Percentiles rank a stretch among this genome's conserved stretches.
Evolutionary conservation across 1,140 invertebrate genomes (phyloP).

Genomic region (Zaprionus vittiger): DNA sequence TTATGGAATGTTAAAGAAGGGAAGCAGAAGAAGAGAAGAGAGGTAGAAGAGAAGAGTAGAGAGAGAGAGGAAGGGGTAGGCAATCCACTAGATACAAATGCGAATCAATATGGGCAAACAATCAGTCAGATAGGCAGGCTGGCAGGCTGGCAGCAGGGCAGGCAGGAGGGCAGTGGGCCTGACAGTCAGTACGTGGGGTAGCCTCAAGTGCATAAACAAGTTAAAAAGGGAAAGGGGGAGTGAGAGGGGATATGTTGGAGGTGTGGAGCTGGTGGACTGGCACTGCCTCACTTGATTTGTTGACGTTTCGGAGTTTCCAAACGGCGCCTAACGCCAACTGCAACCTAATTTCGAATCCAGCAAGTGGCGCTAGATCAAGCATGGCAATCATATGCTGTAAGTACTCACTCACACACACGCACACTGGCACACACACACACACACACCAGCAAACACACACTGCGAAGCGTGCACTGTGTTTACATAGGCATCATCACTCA

Average conservation of each 20-base stretch:
- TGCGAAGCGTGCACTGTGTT: constrained; percentile 15
- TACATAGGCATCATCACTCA: constrained; percentile 76
- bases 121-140: constrained; percentile 53
- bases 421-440: background rate
- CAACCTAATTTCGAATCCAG: constrained; percentile 72
- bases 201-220: constrained; percentile 76
- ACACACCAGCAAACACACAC: background rate
- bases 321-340: constrained; percentile 63
- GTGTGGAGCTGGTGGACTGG: background rate
- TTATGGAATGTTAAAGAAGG: constrained; percentile 48
- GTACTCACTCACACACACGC: constrained; percentile 33
- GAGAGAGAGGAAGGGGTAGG: constrained; percentile 4
- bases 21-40: background rate
- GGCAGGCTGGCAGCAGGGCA: constrained; percentile 26
- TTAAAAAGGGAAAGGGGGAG: constrained; percentile 17
- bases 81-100: constrained; percentile 59
- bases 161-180: background rate
- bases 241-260: background rate
- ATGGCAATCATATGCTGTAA: constrained; percentile 70
- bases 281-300: constrained; percentile 53
- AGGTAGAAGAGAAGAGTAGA: background rate
- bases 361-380: constrained; percentile 68
- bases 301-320: constrained; percentile 45
- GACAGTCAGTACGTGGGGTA: constrained; percentile 6
- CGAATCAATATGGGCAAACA: constrained; percentile 62